Evolutionary conservation across 2,888 invertebrate genomes (phyloP), one percentile per base, ranked within the genome.

Genomic region (Campaea margaritaria): DNA sequence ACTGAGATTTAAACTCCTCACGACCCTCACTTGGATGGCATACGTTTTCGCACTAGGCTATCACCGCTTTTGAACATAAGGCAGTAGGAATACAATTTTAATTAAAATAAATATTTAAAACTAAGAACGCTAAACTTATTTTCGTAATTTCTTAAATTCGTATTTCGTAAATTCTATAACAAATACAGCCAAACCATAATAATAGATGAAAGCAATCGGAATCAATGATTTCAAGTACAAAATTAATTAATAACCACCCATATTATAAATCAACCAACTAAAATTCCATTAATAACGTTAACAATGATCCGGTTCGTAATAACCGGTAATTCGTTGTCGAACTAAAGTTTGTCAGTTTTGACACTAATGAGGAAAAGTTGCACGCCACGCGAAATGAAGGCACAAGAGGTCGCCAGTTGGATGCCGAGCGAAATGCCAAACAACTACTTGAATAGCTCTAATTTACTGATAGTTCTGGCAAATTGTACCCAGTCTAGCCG

Each of bases 311-410:
- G 70, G 70, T 69, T 68, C 60, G 65, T 79, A 77, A 81, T 79
- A 78, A 76, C 72, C 65, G 43, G 73, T 76, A 74, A 80, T 79
- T 80, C 71, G 74, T 74, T 81, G 75, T 75, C 76, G 71, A 73
- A 76, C 56, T 15, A 41, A 68, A 70, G 53, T 68, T 65, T 66
- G 62, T 57, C 69, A 72, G 82, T 73, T 82, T 79, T 81, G 83
- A 81, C 78, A 73, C 71, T 84, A 83, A 85, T 81, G 76, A 82
- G 74, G 52, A 51, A 68, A 79, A 83, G 72, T 83, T 81, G 70
- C 68, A 66, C 57, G 74, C 77, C 76, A 77, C 75, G 78, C 77
- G 74, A 76, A 75, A 75, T 70, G 68, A 70, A 70, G 58, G 64
- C 60, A 52, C 44, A 62, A 67, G 60, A 62, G 64, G 52, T 62